Evolutionary conservation across 1,140 invertebrate species (phyloP).

Genomic region (Liolophura sinensis): DNA sequence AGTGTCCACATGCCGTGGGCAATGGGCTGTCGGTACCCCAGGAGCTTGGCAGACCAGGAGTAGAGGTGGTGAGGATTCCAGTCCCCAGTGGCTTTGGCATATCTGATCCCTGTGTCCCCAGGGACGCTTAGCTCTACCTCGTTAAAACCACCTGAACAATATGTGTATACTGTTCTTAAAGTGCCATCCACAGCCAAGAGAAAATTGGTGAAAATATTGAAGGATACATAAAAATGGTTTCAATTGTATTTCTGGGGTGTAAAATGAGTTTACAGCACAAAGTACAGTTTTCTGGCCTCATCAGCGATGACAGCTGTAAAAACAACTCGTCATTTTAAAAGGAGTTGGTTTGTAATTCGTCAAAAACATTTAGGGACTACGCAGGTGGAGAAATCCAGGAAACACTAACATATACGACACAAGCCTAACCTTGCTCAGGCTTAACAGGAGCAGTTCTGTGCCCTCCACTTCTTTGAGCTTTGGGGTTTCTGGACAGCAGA

Average conservation of each 20-base stretch:
- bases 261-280: too few relatives aligned
- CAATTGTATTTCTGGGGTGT: background rate
- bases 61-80: conserved; percentile 34
- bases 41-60: conserved; percentile 20
- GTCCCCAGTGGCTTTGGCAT: conserved; percentile 23
- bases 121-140: conserved; percentile 2
- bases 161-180: background rate
- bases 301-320: too few relatives aligned
- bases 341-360: too few relatives aligned
- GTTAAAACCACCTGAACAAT: background rate
- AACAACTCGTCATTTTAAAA: too few relatives aligned
- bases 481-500: conserved; percentile 15
- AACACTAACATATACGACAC: background rate
- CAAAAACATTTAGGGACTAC: too few relatives aligned
- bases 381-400: too few relatives aligned
- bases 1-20: conserved; percentile 34
- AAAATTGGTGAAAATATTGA: background rate
- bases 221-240: background rate
- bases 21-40: conserved; percentile 28
- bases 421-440: background rate
- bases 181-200: background rate
- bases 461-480: conserved; percentile 6
- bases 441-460: background rate
- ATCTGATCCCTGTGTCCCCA: conserved; percentile 22
- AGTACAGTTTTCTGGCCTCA: too few relatives aligned